A percentile compares a stretch with the other conserved stretches of the same genome.
These are phyloP conservation scores for Brenthis daphne DNA, from an alignment of 2,888 invertebrate species.

Conservation along the genomic window DNA sequence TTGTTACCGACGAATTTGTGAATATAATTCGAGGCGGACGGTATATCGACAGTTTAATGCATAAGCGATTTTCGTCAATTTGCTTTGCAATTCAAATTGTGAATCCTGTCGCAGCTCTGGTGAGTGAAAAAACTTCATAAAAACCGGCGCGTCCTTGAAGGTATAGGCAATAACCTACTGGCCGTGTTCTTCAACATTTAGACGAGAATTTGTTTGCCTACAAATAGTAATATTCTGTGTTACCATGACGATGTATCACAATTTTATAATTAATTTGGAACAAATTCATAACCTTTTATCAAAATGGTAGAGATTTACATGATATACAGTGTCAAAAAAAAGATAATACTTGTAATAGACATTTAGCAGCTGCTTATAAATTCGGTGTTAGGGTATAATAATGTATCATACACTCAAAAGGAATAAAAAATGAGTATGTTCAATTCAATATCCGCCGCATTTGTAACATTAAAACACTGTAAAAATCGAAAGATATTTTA, in stretches of 20 bases:
- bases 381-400: too few relatives aligned
- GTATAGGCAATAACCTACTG: conserved; percentile 62
- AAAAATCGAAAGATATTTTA: too few relatives aligned
- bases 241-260: not conserved
- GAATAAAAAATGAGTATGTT: too few relatives aligned
- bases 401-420: too few relatives aligned
- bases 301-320: too few relatives aligned
- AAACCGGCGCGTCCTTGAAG: conserved; percentile 54
- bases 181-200: conserved; percentile 49
- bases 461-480: too few relatives aligned
- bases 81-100: conserved; percentile 68
- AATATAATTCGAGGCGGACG: conserved; percentile 59
- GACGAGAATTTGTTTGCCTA: not conserved
- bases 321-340: too few relatives aligned
- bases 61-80: conserved; percentile 67
- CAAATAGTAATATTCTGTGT: not conserved
- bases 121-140: conserved; percentile 49
- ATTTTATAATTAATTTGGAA: too few relatives aligned
- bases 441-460: too few relatives aligned
- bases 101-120: conserved; percentile 45
- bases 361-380: too few relatives aligned
- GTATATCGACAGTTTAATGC: conserved; percentile 53
- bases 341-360: too few relatives aligned
- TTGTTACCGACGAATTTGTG: conserved; percentile 56
- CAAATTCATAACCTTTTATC: too few relatives aligned